Conservation (phyloP, 2,113 vertebrate genomes). For the Sprattus sprattus region DNA sequence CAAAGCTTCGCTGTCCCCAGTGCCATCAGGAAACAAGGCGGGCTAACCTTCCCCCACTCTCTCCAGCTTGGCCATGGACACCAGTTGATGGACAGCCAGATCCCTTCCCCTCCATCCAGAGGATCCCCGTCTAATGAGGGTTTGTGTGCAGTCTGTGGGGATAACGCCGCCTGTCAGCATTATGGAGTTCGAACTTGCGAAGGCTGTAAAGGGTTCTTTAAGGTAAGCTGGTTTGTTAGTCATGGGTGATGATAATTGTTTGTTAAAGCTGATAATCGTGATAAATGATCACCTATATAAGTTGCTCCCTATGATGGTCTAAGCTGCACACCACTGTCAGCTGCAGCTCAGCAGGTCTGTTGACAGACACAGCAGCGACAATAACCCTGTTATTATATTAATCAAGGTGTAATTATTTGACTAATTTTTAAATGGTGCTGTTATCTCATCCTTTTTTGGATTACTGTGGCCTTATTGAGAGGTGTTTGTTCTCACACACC, state of each 20-base stretch:
- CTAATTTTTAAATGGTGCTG: neutral
- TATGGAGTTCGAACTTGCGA: conserved; percentile 93
- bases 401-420: neutral
- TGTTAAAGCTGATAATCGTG: neutral
- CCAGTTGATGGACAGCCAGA: conserved; percentile 92
- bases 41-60: conserved; percentile 89
- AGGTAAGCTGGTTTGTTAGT: conserved; percentile 73
- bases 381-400: neutral
- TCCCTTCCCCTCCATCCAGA: conserved; percentile 91
- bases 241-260: neutral
- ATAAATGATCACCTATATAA: neutral
- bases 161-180: conserved; percentile 95
- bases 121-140: conserved; percentile 97
- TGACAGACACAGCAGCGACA: neutral
- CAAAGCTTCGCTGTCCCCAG: conserved; percentile 91
- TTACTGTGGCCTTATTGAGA: neutral
- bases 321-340: neutral
- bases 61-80: conserved; percentile 92
- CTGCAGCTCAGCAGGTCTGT: neutral
- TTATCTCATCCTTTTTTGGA: neutral
- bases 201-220: conserved; percentile 95
- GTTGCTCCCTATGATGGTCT: neutral
- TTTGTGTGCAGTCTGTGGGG: conserved; percentile 94
- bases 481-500: neutral
- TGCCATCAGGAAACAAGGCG: conserved; percentile 87